Evolutionary conservation across 1,140 invertebrate species (phyloP).

Genomic region (Schlechtendalia chinensis): DNA sequence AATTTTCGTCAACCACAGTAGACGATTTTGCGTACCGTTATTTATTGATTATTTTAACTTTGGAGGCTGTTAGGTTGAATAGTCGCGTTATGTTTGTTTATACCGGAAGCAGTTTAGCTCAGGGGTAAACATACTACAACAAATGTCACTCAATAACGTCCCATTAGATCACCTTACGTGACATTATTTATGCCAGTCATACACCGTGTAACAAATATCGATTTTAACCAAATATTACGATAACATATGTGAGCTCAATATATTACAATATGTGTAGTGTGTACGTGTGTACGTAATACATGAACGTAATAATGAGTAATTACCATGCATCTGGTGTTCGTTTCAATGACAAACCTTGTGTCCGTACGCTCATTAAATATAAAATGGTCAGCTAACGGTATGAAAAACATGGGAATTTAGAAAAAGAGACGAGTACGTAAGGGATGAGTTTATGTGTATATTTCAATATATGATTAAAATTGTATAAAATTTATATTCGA

Average conservation of each 20-base stretch:
- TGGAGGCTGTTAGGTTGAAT: not conserved
- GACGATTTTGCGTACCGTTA: not conserved
- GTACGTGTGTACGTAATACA: not conserved
- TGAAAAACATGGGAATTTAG: not conserved
- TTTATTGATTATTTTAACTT: slow-evolving; percentile 2
- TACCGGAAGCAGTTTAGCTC: no score
- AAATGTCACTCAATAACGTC: slow-evolving; percentile 12
- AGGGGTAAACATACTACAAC: not conserved
- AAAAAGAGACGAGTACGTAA: not conserved
- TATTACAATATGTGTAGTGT: not conserved
- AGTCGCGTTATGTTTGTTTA: not conserved
- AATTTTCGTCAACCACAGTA: not conserved
- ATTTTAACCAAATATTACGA: not conserved
- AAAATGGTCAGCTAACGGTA: not conserved
- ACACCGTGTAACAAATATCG: not conserved
- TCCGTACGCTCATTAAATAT: not conserved
- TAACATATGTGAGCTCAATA: not conserved
- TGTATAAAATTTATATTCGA: not conserved
- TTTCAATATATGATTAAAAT: not conserved
- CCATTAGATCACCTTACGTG: not conserved
- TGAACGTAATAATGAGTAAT: slow-evolving; percentile 5
- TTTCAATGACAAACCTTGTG: not conserved
- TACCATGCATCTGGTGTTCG: not conserved
- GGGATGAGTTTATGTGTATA: not conserved
- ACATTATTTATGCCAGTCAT: not conserved